Conservation (phyloP, 2,888 invertebrate genomes). For the Dynastes maya region DNA sequence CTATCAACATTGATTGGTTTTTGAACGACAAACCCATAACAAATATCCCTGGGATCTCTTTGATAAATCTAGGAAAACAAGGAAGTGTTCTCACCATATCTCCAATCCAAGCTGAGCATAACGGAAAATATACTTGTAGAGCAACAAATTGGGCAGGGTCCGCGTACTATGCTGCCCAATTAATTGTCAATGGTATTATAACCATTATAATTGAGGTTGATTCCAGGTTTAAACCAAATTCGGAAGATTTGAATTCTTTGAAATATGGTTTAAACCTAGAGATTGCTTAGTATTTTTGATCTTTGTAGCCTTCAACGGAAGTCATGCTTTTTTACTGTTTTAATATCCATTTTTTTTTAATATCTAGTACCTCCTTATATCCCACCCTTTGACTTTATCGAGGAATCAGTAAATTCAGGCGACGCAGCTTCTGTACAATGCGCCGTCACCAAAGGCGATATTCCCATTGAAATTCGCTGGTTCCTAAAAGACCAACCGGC, state of each 20-base stretch:
- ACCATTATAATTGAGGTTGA: no score
- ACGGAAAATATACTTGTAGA: slow-evolving; percentile 83
- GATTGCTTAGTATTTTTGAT: no score
- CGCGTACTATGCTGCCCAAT: slow-evolving; percentile 73
- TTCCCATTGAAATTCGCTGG: slow-evolving; percentile 83
- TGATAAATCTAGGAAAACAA: slow-evolving; percentile 71
- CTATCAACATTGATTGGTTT: slow-evolving; percentile 78
- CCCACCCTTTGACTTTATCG: slow-evolving; percentile 69
- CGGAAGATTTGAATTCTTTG: no score
- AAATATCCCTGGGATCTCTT: slow-evolving; percentile 73
- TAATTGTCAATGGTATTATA: slow-evolving; percentile 79
- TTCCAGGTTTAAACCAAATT: no score
- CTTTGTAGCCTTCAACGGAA: no score
- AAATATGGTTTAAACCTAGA: no score
- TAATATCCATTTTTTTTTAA: slow-evolving; percentile 21
- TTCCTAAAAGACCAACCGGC: slow-evolving; percentile 63
- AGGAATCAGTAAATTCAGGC: slow-evolving; percentile 79
- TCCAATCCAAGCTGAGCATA: slow-evolving; percentile 81
- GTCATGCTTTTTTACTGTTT: no score
- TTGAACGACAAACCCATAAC: slow-evolving; percentile 68
- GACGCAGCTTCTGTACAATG: slow-evolving; percentile 80
- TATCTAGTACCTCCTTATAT: slow-evolving; percentile 66
- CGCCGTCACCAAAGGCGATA: slow-evolving; percentile 82
- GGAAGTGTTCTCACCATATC: slow-evolving; percentile 78
- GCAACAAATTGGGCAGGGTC: slow-evolving; percentile 81